phyloP scores from a whole-genome alignment of 2,888 invertebrate genomes.

The Yponomeuta cagnagella region DNA sequence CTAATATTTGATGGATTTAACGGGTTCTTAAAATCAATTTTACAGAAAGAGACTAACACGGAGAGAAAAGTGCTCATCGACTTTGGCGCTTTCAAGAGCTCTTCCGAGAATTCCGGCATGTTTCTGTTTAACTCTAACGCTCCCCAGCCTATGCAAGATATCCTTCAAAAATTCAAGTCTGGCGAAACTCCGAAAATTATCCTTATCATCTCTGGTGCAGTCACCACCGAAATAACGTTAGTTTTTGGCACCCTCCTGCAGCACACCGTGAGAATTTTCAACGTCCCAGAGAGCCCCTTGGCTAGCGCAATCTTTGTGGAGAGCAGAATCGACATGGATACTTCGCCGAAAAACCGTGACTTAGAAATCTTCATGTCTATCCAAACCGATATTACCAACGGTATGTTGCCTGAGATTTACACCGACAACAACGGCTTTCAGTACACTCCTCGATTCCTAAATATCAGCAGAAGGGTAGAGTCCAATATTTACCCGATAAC shows the following conservation, averaged over 20 bases:
- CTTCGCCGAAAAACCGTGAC: conserved; percentile 88
- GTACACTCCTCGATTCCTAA: conserved; percentile 84
- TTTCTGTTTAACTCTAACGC: conserved; percentile 95
- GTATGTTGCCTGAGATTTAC: conserved; percentile 85
- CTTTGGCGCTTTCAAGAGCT: conserved; percentile 91
- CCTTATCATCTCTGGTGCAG: conserved; percentile 87
- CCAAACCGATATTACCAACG: conserved; percentile 87
- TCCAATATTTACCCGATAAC: conserved; percentile 98
- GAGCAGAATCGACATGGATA: conserved; percentile 88
- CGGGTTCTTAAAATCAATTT: conserved; percentile 86
- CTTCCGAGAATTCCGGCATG: conserved; percentile 93
- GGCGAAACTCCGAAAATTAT: conserved; percentile 73
- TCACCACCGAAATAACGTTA: conserved; percentile 88
- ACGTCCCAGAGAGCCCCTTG: conserved; percentile 78
- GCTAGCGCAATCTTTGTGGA: conserved; percentile 85
- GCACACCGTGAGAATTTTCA: conserved; percentile 87
- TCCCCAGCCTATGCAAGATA: conserved; percentile 85
- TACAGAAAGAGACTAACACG: conserved; percentile 68
- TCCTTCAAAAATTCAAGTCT: conserved; percentile 81
- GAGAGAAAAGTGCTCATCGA: conserved; percentile 68
- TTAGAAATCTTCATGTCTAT: conserved; percentile 93
- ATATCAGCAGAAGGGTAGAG: conserved; percentile 88
- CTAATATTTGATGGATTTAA: conserved; percentile 87
- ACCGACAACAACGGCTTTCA: conserved; percentile 96
- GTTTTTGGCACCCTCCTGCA: conserved; percentile 85